Percentiles rank a stretch among this genome's conserved stretches.
phyloP scores from a whole-genome alignment of 1,140 invertebrate species.

The Meloidogyne exigua region DNA sequence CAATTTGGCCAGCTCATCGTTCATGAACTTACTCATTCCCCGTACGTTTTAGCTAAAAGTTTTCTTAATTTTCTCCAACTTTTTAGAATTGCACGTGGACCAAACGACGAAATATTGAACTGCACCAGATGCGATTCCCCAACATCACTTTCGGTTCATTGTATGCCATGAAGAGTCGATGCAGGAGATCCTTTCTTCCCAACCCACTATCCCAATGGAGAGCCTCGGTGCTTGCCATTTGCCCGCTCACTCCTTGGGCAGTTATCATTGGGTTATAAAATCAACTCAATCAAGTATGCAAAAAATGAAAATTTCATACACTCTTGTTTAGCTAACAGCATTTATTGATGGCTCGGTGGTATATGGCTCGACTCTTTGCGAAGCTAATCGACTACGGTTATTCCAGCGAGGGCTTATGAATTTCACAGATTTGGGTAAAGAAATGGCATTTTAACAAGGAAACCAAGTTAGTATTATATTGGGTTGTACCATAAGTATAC shows the following conservation, averaged over 20 bases:
- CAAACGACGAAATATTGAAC: constrained; percentile 55
- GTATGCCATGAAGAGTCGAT: constrained; percentile 69
- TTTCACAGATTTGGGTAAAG: constrained; percentile 32
- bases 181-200: constrained; percentile 65
- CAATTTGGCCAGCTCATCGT: too few species aligned
- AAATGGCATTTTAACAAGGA: too few species aligned
- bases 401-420: constrained; percentile 74
- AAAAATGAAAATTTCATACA: too few species aligned
- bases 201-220: constrained; percentile 48
- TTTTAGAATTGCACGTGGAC: constrained; percentile 49
- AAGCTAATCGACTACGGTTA: too few species aligned
- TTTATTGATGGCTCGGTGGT: constrained; percentile 80
- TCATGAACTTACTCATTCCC: too few species aligned
- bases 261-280: constrained; percentile 69
- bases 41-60: not conserved
- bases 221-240: constrained; percentile 77
- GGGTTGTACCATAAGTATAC: too few species aligned
- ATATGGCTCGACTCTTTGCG: not conserved
- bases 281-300: constrained; percentile 73
- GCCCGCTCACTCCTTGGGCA: constrained; percentile 86
- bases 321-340: too few species aligned
- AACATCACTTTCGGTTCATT: constrained; percentile 64
- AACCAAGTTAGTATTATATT: too few species aligned
- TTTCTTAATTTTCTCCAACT: constrained; percentile 38
- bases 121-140: constrained; percentile 53